Conservation (phyloP, 2,113 vertebrate genomes). For the Martes martes region DNA sequence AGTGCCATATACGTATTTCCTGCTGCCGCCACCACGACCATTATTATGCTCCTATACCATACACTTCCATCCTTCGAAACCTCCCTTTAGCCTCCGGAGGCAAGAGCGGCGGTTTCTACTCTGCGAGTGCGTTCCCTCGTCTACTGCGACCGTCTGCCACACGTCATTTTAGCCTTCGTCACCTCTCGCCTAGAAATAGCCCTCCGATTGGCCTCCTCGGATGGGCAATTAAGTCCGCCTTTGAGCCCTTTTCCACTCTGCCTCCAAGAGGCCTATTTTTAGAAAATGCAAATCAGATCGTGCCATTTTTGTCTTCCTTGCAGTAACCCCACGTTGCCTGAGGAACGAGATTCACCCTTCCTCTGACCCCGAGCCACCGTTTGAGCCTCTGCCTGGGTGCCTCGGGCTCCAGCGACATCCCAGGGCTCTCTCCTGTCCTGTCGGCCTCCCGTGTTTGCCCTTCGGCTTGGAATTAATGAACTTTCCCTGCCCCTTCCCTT, state of each 20-base stretch:
- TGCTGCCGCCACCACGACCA: neutral
- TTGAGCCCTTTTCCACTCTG: neutral
- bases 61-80: fast-evolving
- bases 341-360: neutral
- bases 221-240: neutral
- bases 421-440: neutral
- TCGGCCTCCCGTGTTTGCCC: neutral
- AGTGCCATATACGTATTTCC: neutral
- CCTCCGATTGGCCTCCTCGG: neutral
- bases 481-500: fast-evolving
- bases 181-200: neutral
- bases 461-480: neutral
- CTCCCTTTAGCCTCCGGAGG: neutral
- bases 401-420: neutral
- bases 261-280: neutral
- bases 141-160: neutral
- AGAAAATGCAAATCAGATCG: neutral
- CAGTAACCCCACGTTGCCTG: neutral
- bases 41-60: fast-evolving
- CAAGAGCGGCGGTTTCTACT: neutral
- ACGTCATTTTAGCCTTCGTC: neutral
- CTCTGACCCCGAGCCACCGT: neutral
- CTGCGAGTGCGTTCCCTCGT: neutral
- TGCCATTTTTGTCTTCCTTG: neutral
- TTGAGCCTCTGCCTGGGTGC: neutral